These are phyloP conservation scores for Cyclophora punctaria DNA, from an alignment of 2,888 invertebrate species.

Conservation along the genomic window DNA sequence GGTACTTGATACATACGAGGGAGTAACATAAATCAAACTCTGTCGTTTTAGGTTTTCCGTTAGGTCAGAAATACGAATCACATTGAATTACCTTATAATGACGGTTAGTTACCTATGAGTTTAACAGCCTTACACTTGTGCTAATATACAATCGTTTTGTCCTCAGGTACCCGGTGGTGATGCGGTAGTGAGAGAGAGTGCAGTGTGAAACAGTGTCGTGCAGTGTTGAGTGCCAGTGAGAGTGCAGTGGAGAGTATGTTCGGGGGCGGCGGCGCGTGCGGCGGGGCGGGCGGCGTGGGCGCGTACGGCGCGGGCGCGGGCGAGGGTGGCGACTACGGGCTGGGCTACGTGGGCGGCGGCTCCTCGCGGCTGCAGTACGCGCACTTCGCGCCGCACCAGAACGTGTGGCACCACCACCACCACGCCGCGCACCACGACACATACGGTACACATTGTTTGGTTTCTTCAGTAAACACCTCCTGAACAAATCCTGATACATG, in stretches of 20 bases:
- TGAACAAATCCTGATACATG: no score
- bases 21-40: no score
- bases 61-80: no score
- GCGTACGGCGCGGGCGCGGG: slow-evolving; percentile 35
- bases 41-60: no score
- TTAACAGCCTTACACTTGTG: background rate
- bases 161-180: background rate
- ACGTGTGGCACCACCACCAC: slow-evolving; percentile 63
- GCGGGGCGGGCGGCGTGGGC: slow-evolving; percentile 32
- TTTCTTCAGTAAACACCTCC: no score
- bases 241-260: slow-evolving; percentile 13
- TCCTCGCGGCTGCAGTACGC: slow-evolving; percentile 65
- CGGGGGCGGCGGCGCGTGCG: slow-evolving; percentile 8
- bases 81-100: no score
- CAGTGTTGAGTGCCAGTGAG: slow-evolving; percentile 16
- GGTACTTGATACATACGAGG: no score
- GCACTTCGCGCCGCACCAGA: slow-evolving; percentile 65
- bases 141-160: background rate
- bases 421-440: slow-evolving; percentile 58
- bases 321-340: slow-evolving; percentile 52
- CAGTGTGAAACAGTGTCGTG: slow-evolving; percentile 14
- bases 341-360: slow-evolving; percentile 53
- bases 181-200: slow-evolving; percentile 1
- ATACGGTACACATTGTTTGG: slow-evolving; percentile 35
- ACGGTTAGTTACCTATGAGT: no score